Evolutionary conservation across 2,888 invertebrate species (phyloP), one percentile per base, ranked within the genome.

Genomic region (Idaea straminata): DNA sequence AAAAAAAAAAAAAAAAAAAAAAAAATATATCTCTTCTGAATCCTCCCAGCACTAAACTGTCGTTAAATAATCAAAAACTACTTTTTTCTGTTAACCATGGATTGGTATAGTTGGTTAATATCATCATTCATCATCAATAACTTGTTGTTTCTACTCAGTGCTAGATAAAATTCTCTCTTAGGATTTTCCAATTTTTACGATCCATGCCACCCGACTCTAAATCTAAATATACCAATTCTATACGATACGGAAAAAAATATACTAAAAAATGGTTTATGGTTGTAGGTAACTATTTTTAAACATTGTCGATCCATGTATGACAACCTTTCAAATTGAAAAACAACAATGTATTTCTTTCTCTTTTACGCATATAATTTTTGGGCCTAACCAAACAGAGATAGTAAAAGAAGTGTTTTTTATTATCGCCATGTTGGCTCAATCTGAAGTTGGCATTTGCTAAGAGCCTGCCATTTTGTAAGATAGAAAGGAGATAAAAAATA

Each of bases 381-480:
- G 5, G 0, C 1, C 66, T 57, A 71, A 69, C 66, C 78, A 79
- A 85, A 77, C 6, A 7, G 58, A 77, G 83, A 78, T 80, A 77
- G 70, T 7, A 67, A 69, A 75, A 71, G 62, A 72, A 74, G 74
- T 75, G 72, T 77, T 72, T 65, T 77, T 79, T 84, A 78, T 73
- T 66, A 62, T 66, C 62, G 61, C 77, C 77, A 82, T 78, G 87
- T 91, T 91, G 89, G 89, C 80, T 78, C 75, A 78, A 78, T 81
- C 86, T 82, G 80, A 82, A 84, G 84, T 87, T 91, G 86, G 88
- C 89, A 89, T 89, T 89, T 89, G 90, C 88, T 86, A 86, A 87
- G 89, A 87, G 86, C 91, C 93, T 93, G 92, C 93, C 93, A 93
- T 93, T 92, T 93, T 93, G 93, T 93, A 87, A 89, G 88, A 91